phyloP scores from a whole-genome alignment of 2,888 invertebrate species.

The Himalopsyche kuldschensis region DNA sequence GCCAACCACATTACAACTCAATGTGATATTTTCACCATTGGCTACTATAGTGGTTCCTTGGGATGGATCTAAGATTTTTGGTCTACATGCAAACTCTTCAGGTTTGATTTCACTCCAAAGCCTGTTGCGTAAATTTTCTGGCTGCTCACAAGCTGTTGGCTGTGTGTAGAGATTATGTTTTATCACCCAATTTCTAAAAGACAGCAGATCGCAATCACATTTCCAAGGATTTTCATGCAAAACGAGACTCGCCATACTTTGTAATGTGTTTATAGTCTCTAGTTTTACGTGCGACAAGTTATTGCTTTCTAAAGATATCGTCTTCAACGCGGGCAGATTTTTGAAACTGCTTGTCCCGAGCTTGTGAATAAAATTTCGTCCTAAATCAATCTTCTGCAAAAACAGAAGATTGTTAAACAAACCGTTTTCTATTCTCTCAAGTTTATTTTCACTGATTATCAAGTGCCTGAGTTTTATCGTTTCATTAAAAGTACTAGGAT shows the following conservation, averaged over 20 bases:
- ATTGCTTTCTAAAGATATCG: constrained; percentile 74
- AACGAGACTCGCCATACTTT: constrained; percentile 71
- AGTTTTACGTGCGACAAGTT: constrained; percentile 68
- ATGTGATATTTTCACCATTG: constrained; percentile 67
- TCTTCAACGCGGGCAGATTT: constrained; percentile 67
- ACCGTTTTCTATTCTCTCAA: constrained; percentile 71
- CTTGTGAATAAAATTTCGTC: constrained; percentile 71
- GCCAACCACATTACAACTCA: constrained; percentile 75
- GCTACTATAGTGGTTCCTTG: constrained; percentile 63
- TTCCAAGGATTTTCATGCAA: constrained; percentile 84
- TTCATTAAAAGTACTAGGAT: constrained; percentile 71
- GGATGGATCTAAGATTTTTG: constrained; percentile 70
- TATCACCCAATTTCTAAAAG: constrained; percentile 76
- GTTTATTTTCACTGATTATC: constrained; percentile 72
- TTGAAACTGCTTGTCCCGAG: constrained; percentile 73
- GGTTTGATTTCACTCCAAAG: constrained; percentile 73
- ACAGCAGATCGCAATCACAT: constrained; percentile 82
- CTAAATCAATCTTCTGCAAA: constrained; percentile 76
- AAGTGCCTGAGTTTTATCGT: constrained; percentile 72
- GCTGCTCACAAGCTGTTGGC: constrained; percentile 74
- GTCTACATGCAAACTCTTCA: constrained; percentile 81
- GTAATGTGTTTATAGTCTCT: constrained; percentile 66
- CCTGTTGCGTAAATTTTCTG: constrained; percentile 66
- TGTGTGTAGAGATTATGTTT: constrained; percentile 73
- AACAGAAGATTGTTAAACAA: constrained; percentile 75